Evolutionary conservation across 2,797 vertebrate species (phyloP).

Genomic region (Poecilia velifera): DNA sequence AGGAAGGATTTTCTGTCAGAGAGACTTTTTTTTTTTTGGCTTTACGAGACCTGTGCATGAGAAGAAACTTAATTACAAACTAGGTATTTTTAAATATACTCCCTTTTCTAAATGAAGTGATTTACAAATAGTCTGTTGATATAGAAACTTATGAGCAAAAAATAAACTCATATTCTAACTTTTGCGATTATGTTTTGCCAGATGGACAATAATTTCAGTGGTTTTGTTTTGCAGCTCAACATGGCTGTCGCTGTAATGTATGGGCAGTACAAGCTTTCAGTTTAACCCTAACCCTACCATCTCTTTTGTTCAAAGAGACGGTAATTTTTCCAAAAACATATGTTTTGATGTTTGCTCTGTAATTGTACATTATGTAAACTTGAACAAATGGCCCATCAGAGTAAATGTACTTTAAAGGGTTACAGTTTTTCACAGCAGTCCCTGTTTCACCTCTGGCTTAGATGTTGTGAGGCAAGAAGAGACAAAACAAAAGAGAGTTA

Average conservation of each 20-base stretch:
- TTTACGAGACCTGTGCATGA: slow-evolving; percentile 54
- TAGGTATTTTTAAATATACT: slow-evolving; percentile 12
- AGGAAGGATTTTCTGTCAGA: slow-evolving; percentile 60
- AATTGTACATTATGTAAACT: not conserved
- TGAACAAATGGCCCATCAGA: not conserved
- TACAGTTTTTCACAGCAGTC: not conserved
- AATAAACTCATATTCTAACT: not conserved
- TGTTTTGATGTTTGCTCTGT: not conserved
- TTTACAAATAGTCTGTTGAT: not conserved
- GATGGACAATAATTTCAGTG: not conserved
- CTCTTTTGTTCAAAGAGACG: not conserved
- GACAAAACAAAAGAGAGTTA: not conserved
- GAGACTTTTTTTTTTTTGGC: slow-evolving; percentile 55
- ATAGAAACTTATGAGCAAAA: not conserved
- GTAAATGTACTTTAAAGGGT: not conserved
- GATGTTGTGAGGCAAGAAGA: not conserved
- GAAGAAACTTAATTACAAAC: slow-evolving; percentile 38
- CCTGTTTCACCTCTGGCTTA: not conserved
- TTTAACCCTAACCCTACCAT: not conserved
- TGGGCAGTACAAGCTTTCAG: not conserved
- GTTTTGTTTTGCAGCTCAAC: not conserved
- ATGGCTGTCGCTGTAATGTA: not conserved
- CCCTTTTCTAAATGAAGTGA: slow-evolving; percentile 18
- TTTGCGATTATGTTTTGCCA: not conserved
- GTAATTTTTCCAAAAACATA: not conserved